Evolutionary conservation across 2,888 invertebrate genomes (phyloP).

Genomic region (Rhagonycha lutea): DNA sequence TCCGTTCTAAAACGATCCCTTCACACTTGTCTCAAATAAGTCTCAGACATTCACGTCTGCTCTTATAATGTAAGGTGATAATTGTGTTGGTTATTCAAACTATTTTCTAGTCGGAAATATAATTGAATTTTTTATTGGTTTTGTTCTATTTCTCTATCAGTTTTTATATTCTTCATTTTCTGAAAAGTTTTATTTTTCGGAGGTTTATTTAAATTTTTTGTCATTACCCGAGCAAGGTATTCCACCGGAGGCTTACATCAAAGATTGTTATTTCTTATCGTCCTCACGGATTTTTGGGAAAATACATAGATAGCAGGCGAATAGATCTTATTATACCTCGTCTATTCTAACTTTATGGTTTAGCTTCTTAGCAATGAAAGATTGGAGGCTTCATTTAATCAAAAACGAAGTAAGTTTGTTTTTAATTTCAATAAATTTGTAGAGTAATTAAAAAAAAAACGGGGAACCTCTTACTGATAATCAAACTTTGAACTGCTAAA

Average conservation of each 20-base stretch:
- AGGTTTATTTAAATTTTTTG: not conserved
- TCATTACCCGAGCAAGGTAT: not conserved
- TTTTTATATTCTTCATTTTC: not conserved
- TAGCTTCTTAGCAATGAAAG: not conserved
- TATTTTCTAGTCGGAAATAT: not conserved
- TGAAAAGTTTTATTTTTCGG: not conserved
- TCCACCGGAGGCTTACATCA: not conserved
- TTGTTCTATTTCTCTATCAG: not conserved
- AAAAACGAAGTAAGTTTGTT: not conserved
- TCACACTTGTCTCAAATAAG: conserved; percentile 26
- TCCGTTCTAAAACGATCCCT: conserved; percentile 41
- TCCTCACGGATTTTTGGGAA: not conserved
- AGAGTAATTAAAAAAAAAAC: not conserved
- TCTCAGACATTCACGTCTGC: not conserved
- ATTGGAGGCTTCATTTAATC: not conserved
- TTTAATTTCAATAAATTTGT: not conserved
- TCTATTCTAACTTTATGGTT: not conserved
- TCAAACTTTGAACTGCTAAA: not conserved
- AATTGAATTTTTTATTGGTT: not conserved
- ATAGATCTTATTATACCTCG: not conserved
- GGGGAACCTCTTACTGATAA: not conserved
- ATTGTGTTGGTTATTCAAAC: not conserved
- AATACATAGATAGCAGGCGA: not conserved
- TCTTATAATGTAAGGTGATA: not conserved
- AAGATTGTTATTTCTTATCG: not conserved